Base-by-base conservation (phyloP, 2,888 invertebrate genomes). In the Drosophila putrida region DNA sequence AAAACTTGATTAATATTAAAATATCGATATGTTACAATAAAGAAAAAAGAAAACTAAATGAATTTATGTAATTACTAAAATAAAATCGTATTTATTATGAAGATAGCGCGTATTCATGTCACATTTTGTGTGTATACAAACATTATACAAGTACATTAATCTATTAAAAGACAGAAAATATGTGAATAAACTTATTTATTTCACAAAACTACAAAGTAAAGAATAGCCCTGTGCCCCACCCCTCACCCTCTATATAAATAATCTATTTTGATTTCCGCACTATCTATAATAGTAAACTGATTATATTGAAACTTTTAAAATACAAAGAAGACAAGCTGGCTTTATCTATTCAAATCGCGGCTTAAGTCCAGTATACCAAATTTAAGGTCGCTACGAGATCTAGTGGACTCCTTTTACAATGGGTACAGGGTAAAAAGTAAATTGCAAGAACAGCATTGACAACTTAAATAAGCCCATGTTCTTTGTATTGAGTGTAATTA, bases 61-160 rank as follows among this genome's bases (percentile, higher is more conserved):
- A 71, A 75, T 75, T 76, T 75, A 77, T 76, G 44, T 71, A 76
- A 55, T 65, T 53, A 53, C 6, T 47, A 38, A 65, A 60, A 46
- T 28, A 6, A 44, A 43, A 46, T 60, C 41, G 25, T 33, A 54
- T 38, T 38, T 65, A 47, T 59, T 41, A 46, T 36, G 15, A 28
- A 47, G 27, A 35, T 71, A 55, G 47, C 38, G 46, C 28, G 47
- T 43, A 59, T 68, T 50, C 15, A 31, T 53, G 75, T 71, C 31
- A 47, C 35, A 43, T 57, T 70, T 58, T 64, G 54, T 71, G 59
- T 71, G 59, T 60, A 46, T 69, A 57, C 51, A 61, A 66, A 31
- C 11, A 64, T 51, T 49, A 54, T 25, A 51, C 13, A 55, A 66
- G 13, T 66, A 51, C 43, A 53, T 43, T 53, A 31, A 61, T 28